A percentile compares a stretch with the other conserved stretches of the same genome.
Evolutionary conservation across 2,113 vertebrate species (phyloP).

Genomic region (Lycaon pictus): DNA sequence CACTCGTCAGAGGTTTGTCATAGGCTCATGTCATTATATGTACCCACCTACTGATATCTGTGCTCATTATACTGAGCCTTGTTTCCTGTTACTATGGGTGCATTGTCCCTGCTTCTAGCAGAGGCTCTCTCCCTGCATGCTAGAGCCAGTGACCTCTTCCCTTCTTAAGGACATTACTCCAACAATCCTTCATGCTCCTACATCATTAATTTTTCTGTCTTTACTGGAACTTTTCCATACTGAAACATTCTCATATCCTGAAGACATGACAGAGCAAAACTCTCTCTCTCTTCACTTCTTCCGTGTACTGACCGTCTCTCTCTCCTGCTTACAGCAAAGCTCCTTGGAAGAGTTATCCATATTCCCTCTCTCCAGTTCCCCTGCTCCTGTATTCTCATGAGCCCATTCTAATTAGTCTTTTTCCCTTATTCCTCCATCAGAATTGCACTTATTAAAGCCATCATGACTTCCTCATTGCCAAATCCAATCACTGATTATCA

Average conservation of each 20-base stretch:
- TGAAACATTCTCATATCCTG: constrained; percentile 8
- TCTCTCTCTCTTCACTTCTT: background rate
- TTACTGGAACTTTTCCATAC: background rate
- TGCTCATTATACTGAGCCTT: background rate
- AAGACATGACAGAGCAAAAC: background rate
- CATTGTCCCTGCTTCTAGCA: background rate
- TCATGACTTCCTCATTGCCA: background rate
- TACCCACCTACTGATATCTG: background rate
- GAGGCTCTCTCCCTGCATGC: background rate
- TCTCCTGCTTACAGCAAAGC: background rate
- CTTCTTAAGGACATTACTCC: background rate
- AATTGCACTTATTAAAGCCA: background rate
- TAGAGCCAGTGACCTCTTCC: background rate
- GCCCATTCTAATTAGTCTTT: background rate
- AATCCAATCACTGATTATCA: background rate
- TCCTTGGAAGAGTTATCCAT: background rate
- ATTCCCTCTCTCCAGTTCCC: background rate
- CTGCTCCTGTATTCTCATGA: background rate
- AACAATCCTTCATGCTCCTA: background rate
- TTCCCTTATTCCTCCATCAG: background rate
- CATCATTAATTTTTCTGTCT: background rate
- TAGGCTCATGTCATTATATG: background rate
- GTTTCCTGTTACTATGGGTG: background rate
- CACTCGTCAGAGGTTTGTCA: background rate
- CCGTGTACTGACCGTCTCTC: background rate